Percentiles rank a stretch among this genome's conserved stretches.
These are phyloP conservation scores for Lepidocyrtoides sp. DNA, from an alignment of 2,888 invertebrate species.

Conservation along the genomic window DNA sequence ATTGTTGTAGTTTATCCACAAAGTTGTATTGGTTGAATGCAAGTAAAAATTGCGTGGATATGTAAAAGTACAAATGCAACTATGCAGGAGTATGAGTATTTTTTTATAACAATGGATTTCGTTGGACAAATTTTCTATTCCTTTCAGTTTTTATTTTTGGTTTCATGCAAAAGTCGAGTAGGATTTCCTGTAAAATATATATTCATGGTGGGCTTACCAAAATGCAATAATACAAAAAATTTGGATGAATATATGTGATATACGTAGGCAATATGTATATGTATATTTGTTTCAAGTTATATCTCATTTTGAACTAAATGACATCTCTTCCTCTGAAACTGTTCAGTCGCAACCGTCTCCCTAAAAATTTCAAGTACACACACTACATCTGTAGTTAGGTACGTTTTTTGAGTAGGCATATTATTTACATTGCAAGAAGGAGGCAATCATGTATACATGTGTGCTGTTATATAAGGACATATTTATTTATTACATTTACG, in stretches of 20 bases:
- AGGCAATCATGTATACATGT: conserved; percentile 11
- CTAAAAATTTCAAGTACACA: not conserved
- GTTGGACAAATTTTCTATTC: conserved; percentile 61
- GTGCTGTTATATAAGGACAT: not conserved
- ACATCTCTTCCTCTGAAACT: not conserved
- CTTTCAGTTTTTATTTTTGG: conserved; percentile 33
- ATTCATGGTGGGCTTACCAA: too few relatives aligned
- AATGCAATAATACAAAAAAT: too few relatives aligned
- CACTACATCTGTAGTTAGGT: not conserved
- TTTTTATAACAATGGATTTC: conserved; percentile 20
- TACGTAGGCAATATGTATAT: too few relatives aligned
- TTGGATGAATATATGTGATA: too few relatives aligned
- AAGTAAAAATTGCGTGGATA: conserved; percentile 44
- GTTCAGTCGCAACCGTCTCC: not conserved
- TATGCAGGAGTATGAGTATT: not conserved
- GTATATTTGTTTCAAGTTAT: too few relatives aligned
- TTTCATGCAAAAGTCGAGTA: conserved; percentile 39
- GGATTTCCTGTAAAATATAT: conserved; percentile 51
- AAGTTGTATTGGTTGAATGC: conserved; percentile 49
- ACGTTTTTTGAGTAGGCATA: not conserved
- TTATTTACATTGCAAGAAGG: not conserved
- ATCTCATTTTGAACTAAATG: not conserved
- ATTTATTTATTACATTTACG: conserved; percentile 36
- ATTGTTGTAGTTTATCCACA: conserved; percentile 3
- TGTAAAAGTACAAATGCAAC: not conserved